A percentile compares a stretch with the other conserved stretches of the same genome.
Conservation (phyloP, 2,888 invertebrate genomes). For the Cinara cedri region DNA sequence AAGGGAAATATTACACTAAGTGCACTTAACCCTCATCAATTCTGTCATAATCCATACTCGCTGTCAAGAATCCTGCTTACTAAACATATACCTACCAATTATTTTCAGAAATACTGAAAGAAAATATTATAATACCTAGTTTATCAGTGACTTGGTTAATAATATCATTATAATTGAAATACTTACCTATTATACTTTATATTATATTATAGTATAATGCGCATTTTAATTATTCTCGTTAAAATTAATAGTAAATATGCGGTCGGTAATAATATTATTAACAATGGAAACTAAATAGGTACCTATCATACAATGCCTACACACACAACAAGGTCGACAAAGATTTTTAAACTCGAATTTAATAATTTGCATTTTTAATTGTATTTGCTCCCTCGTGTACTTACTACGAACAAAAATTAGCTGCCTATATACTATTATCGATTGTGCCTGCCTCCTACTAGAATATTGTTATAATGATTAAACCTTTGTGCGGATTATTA, state of each 20-base stretch:
- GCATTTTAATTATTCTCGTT: too few species aligned
- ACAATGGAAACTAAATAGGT: background rate
- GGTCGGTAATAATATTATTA: background rate
- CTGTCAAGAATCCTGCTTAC: conserved; percentile 29
- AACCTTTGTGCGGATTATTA: conserved; percentile 11
- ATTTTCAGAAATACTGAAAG: background rate
- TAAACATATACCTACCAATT: background rate
- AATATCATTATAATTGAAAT: background rate
- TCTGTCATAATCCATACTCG: conserved; percentile 33
- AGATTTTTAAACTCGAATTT: background rate
- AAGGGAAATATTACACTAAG: conserved; percentile 7
- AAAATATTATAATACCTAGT: background rate
- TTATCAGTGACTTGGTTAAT: too few species aligned
- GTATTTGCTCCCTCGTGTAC: background rate
- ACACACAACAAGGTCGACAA: background rate
- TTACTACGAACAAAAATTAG: background rate
- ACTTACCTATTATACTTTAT: too few species aligned
- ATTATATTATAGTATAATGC: background rate
- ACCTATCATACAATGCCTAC: too few species aligned
- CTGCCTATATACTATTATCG: background rate
- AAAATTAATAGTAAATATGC: too few species aligned
- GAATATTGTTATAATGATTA: background rate
- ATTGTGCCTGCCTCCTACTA: too few species aligned
- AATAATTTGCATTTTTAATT: conserved; percentile 10
- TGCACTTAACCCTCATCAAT: conserved; percentile 47